phyloP scores from a whole-genome alignment of 2,888 invertebrate species.

The Apodemia hepburni region DNA sequence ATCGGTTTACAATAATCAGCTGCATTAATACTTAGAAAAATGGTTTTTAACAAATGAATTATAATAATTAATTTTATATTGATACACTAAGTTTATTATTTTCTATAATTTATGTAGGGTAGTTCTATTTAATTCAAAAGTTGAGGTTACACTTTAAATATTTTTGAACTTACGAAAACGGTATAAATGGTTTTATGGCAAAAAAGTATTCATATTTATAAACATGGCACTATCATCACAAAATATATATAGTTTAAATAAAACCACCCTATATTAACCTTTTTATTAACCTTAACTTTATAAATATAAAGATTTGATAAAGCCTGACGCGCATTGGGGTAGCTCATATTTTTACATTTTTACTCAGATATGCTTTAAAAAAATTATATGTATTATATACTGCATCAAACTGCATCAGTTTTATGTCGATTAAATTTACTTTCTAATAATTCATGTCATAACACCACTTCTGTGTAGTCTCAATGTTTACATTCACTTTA shows the following conservation, averaged over 20 bases:
- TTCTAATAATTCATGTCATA: too few relatives aligned
- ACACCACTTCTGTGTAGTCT: too few relatives aligned
- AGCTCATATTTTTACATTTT: slow-evolving; percentile 4
- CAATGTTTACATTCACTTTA: too few relatives aligned
- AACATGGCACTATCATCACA: slow-evolving; percentile 27
- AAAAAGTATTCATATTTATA: slow-evolving; percentile 7
- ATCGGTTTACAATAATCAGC: background rate
- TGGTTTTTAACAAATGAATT: background rate
- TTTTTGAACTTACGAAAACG: slow-evolving; percentile 10
- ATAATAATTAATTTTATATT: background rate
- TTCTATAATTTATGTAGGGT: background rate
- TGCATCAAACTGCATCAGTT: too few relatives aligned
- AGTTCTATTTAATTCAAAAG: slow-evolving; percentile 9
- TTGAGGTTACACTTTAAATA: background rate
- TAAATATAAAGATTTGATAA: slow-evolving; percentile 8
- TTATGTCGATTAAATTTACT: too few relatives aligned
- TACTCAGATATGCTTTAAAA: background rate
- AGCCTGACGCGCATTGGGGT: background rate
- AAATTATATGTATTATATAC: too few relatives aligned
- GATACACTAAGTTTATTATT: background rate
- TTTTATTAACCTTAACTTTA: background rate
- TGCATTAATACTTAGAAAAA: slow-evolving; percentile 10
- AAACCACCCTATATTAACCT: background rate
- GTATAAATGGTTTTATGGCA: background rate
- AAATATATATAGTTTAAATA: slow-evolving; percentile 12